Conservation (phyloP, 1,140 invertebrate species). For the Akabosia matsudoensis region DNA sequence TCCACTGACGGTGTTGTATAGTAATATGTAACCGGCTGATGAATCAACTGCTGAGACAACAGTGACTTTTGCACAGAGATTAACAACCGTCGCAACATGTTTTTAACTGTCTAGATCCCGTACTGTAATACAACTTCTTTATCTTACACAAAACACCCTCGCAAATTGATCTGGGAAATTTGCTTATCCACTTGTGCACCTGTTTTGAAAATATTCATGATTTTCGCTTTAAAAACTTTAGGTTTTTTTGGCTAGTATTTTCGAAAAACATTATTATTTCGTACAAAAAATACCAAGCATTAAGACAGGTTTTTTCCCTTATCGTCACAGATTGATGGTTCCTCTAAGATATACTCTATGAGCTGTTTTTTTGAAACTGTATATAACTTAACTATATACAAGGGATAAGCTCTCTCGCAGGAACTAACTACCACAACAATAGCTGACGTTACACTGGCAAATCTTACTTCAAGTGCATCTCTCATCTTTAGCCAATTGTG, state of each 20-base stretch:
- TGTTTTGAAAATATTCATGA: no score
- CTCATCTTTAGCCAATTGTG: no score
- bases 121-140: background rate
- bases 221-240: no score
- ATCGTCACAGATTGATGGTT: conserved; percentile 3
- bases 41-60: background rate
- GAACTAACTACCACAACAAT: background rate
- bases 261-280: background rate
- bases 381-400: background rate
- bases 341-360: background rate
- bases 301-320: conserved; percentile 1
- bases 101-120: no score
- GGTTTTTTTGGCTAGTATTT: background rate
- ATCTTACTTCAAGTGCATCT: background rate
- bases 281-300: background rate
- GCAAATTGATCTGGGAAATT: no score
- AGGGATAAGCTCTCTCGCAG: no score
- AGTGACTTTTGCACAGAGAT: background rate
- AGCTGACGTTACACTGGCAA: background rate
- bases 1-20: conserved; percentile 10
- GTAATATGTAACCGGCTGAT: conserved; percentile 4
- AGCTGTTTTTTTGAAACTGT: background rate
- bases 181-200: no score
- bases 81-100: background rate
- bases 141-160: background rate